Conservation (phyloP, 2,888 invertebrate genomes). For the Lucinisca nassula region DNA sequence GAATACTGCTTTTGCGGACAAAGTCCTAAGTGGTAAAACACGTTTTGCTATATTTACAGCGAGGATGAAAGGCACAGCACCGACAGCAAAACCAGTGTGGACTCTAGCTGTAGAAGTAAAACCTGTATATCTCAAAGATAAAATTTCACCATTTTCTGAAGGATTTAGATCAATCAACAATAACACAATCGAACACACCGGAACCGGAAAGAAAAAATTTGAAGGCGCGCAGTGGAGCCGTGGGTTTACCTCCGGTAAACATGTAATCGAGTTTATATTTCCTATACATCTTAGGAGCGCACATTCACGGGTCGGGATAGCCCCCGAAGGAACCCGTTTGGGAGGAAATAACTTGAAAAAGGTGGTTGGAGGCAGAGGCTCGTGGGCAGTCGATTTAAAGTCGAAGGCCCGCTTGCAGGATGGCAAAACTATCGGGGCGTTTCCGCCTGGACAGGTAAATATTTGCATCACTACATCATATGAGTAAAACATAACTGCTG, state of each 20-base stretch:
- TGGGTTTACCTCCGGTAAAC: constrained; percentile 77
- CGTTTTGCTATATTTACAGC: neutral
- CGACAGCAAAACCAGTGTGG: constrained; percentile 61
- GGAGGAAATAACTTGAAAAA: constrained; percentile 58
- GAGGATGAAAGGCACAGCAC: too few relatives aligned
- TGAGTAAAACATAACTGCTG: too few relatives aligned
- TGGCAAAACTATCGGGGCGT: constrained; percentile 50
- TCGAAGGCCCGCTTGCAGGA: constrained; percentile 65
- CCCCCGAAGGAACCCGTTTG: constrained; percentile 62
- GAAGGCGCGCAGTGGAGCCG: constrained; percentile 79
- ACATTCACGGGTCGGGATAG: constrained; percentile 75
- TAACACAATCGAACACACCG: constrained; percentile 68
- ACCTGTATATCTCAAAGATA: constrained; percentile 53
- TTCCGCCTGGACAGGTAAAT: constrained; percentile 55
- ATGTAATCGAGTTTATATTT: constrained; percentile 78
- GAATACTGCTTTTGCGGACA: too few relatives aligned
- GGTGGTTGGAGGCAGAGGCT: constrained; percentile 65
- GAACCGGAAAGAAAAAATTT: constrained; percentile 36
- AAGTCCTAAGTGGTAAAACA: neutral
- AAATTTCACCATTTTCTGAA: constrained; percentile 65
- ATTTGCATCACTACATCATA: too few relatives aligned
- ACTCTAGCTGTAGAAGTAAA: constrained; percentile 65
- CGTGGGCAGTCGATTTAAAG: constrained; percentile 76
- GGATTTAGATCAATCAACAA: constrained; percentile 73
- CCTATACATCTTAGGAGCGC: constrained; percentile 71